Evolutionary conservation across 2,888 invertebrate genomes (phyloP).

Genomic region (Nymphalis polychloros): DNA sequence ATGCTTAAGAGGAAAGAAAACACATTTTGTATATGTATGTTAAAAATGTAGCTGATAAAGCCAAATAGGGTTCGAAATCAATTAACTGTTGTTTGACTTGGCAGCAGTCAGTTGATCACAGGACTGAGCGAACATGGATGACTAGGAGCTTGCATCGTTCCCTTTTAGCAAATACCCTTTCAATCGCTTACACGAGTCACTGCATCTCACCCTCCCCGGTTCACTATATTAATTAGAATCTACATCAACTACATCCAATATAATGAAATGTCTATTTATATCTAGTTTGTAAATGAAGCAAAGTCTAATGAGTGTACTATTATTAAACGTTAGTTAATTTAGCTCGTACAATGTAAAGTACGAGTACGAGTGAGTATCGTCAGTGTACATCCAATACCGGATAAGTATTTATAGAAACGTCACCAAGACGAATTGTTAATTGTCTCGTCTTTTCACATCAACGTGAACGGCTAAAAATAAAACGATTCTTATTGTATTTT

Average conservation of each 20-base stretch:
- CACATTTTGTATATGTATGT: background rate
- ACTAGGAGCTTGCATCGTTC: conserved; percentile 63
- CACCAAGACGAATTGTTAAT: conserved; percentile 15
- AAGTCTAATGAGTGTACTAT: background rate
- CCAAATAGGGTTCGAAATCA: conserved; percentile 39
- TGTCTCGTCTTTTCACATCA: conserved; percentile 7
- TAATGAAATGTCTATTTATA: conserved; percentile 4
- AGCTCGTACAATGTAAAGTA: background rate
- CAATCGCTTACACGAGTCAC: conserved; percentile 70
- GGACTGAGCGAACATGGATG: conserved; percentile 56
- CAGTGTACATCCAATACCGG: background rate
- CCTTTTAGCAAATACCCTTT: conserved; percentile 62
- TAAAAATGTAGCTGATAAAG: conserved; percentile 18
- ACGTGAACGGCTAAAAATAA: conserved; percentile 10
- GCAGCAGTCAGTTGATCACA: conserved; percentile 56
- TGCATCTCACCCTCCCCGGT: conserved; percentile 56
- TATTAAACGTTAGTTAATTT: background rate
- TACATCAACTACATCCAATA: conserved; percentile 26
- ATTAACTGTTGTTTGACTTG: conserved; percentile 55
- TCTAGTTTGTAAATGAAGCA: background rate
- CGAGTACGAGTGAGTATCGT: background rate
- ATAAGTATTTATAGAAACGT: conserved; percentile 10
- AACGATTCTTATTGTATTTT: background rate
- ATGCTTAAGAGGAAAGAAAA: no score
- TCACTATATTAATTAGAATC: conserved; percentile 45